Percentiles rank a stretch among this genome's conserved stretches.
Evolutionary conservation across 2,888 invertebrate genomes (phyloP).

Genomic region (Gortyna flavago): DNA sequence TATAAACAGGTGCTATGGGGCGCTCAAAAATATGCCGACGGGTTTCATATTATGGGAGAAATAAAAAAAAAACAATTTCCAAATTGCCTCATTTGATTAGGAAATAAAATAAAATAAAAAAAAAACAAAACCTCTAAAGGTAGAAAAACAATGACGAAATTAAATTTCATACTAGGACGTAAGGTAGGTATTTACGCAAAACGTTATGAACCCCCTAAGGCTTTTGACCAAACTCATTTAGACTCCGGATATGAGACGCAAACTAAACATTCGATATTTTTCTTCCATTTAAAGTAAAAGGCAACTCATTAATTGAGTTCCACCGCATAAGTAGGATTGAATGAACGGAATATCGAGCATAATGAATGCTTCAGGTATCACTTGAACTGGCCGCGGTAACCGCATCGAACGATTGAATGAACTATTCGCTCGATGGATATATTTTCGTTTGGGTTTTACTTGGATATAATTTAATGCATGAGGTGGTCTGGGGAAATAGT

Average conservation of each 20-base stretch:
- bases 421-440: constrained; percentile 26
- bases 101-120: neutral
- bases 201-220: constrained; percentile 47
- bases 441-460: constrained; percentile 35
- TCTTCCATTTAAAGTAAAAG: constrained; percentile 50
- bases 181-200: neutral
- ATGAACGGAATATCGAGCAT: constrained; percentile 44
- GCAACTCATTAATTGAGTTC: constrained; percentile 53
- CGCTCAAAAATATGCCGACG: constrained; percentile 4
- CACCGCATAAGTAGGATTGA: constrained; percentile 26
- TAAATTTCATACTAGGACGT: constrained; percentile 13
- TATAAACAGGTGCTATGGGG: constrained; percentile 1
- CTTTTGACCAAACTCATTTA: constrained; percentile 49
- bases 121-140: constrained; percentile 3
- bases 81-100: neutral
- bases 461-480: constrained; percentile 39
- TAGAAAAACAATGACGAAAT: constrained; percentile 32
- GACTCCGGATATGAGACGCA: constrained; percentile 34
- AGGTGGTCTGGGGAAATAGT: neutral
- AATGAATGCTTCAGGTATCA: constrained; percentile 55
- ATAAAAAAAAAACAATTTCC: neutral
- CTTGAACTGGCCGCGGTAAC: constrained; percentile 46
- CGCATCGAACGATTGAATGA: constrained; percentile 49
- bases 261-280: constrained; percentile 56
- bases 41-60: neutral